Evolutionary conservation across 2,113 vertebrate species (phyloP).

Genomic region (Pygoscelis adeliae): DNA sequence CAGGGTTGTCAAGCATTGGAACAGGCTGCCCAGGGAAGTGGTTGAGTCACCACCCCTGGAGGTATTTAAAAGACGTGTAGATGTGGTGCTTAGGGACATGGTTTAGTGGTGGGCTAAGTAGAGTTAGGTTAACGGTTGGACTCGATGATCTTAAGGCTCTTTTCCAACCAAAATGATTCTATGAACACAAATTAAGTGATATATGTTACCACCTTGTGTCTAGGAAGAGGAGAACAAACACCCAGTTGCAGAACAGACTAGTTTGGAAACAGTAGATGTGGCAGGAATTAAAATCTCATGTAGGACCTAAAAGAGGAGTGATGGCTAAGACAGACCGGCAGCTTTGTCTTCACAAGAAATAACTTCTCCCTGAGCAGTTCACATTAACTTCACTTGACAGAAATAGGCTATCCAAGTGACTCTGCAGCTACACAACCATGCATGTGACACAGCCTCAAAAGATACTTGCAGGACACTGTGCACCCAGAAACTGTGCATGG

Average conservation of each 20-base stretch:
- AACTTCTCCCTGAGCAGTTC: neutral
- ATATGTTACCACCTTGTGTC: neutral
- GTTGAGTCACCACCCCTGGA: neutral
- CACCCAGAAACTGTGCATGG: neutral
- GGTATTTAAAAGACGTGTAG: neutral
- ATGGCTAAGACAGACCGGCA: neutral
- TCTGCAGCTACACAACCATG: neutral
- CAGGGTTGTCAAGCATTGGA: neutral
- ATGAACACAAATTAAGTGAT: neutral
- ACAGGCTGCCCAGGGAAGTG: neutral
- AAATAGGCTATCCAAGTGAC: slow-evolving; percentile 6
- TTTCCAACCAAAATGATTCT: neutral
- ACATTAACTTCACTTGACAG: slow-evolving; percentile 22
- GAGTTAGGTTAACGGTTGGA: neutral
- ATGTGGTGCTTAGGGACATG: neutral
- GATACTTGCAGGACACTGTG: neutral
- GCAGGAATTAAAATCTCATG: neutral
- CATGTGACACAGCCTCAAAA: neutral
- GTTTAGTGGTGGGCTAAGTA: neutral
- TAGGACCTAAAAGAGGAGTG: neutral
- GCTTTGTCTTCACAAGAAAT: neutral
- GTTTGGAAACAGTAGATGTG: neutral
- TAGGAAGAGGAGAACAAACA: neutral
- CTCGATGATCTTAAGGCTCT: neutral
- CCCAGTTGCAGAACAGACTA: neutral